Base-by-base conservation (phyloP, 30 jellyfish, hydroid and myxozoan species). In the Hydra vulgaris region DNA sequence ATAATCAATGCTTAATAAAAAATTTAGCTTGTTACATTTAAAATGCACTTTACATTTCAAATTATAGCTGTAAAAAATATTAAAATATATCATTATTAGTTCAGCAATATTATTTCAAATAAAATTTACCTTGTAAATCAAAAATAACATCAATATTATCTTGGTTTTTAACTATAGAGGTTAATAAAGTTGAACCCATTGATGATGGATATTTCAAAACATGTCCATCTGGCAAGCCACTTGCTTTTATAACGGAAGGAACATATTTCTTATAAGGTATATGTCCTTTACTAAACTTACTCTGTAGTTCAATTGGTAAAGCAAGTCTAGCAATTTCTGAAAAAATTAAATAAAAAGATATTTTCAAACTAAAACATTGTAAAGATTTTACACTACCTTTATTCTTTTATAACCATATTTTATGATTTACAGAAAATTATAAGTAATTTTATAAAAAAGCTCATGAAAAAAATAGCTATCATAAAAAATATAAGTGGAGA, bases 181-280 rank as follows among this genome's bases (percentile, higher is more conserved):
- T 71, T 53, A 17, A 23, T 20, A 71, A 71, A 71, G 27, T 20
- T 17, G 53, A 20, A 23, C 56, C 53, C 79, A 71, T 71, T 17
- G 79, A 71, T 17, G 79, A 71, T 17, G 79, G 79, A 53, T 71
- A 71, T 27, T 53, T 23, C 27, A 71, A 53, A 53, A 23, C 56
- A 17, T 71, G 27, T 27, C 53, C 79, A 71, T 23, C 53, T 23
- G 79, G 79, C 79, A 71, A 71, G 53, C 79, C 27, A 20, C 56
- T 71, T 71, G 79, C 79, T 17, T 71, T 23, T 71, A 20, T 71
- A 53, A 71, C 79, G 20, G 79, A 71, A 12, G 79, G 79, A 27
- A 71, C 79, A 71, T 71, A 71, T 71, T 71, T 71, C 53, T 71
- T 71, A 7, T 71, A 71, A 23, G 79, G 79, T 1, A 71, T 71